These are phyloP conservation scores for Mustelus asterias DNA, from an alignment of 2,113 vertebrate species.

Conservation along the genomic window DNA sequence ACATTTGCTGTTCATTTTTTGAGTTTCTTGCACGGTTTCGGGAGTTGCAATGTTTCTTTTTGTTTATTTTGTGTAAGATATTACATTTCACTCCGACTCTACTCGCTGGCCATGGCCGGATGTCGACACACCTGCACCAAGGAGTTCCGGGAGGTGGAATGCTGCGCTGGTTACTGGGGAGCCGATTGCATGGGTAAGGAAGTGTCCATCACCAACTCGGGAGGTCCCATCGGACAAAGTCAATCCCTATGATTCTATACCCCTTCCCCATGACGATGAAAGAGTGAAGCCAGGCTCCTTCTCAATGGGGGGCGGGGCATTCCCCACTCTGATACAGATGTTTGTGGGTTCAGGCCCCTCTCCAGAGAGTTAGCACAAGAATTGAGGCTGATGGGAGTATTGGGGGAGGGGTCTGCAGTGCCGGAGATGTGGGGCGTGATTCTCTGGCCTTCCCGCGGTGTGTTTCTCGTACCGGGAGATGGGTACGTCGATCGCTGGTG, in stretches of 20 bases:
- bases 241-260: not conserved
- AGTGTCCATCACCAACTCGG: rapidly evolving
- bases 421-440: not conserved
- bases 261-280: not conserved
- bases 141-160: conserved; percentile 52
- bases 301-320: not conserved
- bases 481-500: too few species aligned
- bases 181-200: conserved; percentile 64
- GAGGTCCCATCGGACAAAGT: not conserved
- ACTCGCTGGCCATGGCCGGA: conserved; percentile 48
- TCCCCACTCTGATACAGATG: not conserved
- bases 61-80: conserved; percentile 49
- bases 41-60: not conserved
- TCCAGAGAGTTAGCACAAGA: not conserved
- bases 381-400: not conserved
- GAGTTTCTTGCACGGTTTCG: not conserved
- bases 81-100: conserved; percentile 43
- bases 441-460: not conserved
- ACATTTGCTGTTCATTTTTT: not conserved
- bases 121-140: conserved; percentile 57
- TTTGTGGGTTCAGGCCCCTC: not conserved
- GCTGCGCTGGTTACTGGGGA: conserved; percentile 65
- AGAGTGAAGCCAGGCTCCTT: not conserved
- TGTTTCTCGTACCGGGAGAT: too few species aligned
- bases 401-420: not conserved